Conservation (phyloP, 1,140 invertebrate genomes). For the Galendromus occidentalis region DNA sequence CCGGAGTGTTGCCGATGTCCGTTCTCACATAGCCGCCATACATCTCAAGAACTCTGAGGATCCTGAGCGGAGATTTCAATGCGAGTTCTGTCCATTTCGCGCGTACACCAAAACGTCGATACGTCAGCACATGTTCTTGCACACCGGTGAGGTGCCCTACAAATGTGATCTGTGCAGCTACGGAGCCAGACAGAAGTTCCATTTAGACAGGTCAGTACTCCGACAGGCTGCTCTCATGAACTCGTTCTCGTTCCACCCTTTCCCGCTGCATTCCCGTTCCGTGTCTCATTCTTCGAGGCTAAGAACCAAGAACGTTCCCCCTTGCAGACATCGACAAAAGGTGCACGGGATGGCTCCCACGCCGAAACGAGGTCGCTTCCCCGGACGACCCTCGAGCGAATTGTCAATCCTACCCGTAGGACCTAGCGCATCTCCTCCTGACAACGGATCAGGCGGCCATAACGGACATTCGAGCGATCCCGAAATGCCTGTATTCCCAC, state of each 20-base stretch:
- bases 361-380: slow-evolving; percentile 6
- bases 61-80: slow-evolving; percentile 2
- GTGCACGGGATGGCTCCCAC: slow-evolving; percentile 1
- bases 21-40: background rate
- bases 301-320: background rate
- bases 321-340: slow-evolving; percentile 5
- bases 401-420: slow-evolving; percentile 10
- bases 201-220: background rate
- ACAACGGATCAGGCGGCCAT: background rate
- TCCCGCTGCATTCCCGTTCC: too few relatives aligned
- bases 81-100: slow-evolving; percentile 8
- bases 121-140: slow-evolving; percentile 7
- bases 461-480: slow-evolving; percentile 6
- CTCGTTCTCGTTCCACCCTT: too few relatives aligned
- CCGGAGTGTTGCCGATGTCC: slow-evolving; percentile 1
- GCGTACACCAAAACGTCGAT: slow-evolving; percentile 7
- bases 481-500: background rate
- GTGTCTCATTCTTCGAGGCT: too few relatives aligned
- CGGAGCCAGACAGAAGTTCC: slow-evolving; percentile 3
- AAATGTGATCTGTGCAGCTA: slow-evolving; percentile 1
- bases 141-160: slow-evolving; percentile 7
- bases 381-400: slow-evolving; percentile 1
- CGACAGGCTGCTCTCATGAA: background rate
- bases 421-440: background rate
- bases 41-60: slow-evolving; percentile 8